Evolutionary conservation across 1,140 invertebrate genomes (phyloP).

Genomic region (Papilio helenus): DNA sequence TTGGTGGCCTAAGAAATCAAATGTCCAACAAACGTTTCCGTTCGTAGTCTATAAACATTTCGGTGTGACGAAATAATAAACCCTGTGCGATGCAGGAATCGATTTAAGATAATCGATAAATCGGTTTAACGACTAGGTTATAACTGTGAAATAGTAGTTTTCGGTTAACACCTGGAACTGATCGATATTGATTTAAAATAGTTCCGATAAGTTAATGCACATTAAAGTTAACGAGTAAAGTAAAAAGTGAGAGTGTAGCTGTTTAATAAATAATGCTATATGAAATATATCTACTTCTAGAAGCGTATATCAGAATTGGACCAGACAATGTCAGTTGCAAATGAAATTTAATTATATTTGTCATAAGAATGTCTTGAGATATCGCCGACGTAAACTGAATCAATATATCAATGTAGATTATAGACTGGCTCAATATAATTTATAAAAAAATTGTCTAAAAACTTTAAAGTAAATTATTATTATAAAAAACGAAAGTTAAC

Average conservation of each 20-base stretch:
- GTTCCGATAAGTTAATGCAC: background rate
- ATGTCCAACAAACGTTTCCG: conserved; percentile 36
- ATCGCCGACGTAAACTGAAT: background rate
- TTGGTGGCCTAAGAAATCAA: conserved; percentile 8
- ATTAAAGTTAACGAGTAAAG: conserved; percentile 1
- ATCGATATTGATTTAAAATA: conserved; percentile 50
- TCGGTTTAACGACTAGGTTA: conserved; percentile 56
- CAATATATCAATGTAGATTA: background rate
- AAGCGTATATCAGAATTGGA: background rate
- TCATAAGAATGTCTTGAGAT: background rate
- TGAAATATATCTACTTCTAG: background rate
- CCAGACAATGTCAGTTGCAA: conserved; percentile 15
- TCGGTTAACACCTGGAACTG: conserved; percentile 58
- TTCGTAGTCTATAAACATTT: conserved; percentile 1
- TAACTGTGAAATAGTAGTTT: conserved; percentile 61
- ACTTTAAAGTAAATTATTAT: too few species aligned
- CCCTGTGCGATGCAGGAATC: background rate
- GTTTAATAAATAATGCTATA: background rate
- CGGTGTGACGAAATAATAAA: conserved; percentile 16
- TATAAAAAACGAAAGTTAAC: background rate
- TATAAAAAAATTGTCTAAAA: too few species aligned
- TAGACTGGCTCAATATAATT: background rate
- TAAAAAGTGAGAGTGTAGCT: background rate
- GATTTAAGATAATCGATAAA: conserved; percentile 52
- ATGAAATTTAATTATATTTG: background rate